Conservation (phyloP, 2,113 vertebrate species). For the Etia nguti region DNA sequence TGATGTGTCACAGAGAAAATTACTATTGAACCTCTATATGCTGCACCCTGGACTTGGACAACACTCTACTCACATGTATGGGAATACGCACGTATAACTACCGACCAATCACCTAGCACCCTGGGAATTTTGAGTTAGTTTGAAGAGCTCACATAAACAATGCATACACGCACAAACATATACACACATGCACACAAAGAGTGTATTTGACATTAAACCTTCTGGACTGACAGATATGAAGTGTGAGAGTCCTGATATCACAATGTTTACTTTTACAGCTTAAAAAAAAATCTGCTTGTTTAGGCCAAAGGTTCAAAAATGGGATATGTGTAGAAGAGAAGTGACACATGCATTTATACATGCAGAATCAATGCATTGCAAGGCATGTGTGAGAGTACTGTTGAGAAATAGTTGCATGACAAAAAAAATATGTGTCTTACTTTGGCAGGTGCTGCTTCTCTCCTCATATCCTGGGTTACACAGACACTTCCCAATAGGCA, state of each 20-base stretch:
- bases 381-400: not conserved
- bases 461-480: slow-evolving; percentile 93
- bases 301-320: not conserved
- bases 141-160: slow-evolving; percentile 3
- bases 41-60: slow-evolving; percentile 23
- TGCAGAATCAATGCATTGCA: not conserved
- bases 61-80: slow-evolving; percentile 2
- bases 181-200: not conserved
- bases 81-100: not conserved
- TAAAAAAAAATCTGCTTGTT: not conserved
- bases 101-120: not conserved
- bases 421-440: slow-evolving; percentile 68
- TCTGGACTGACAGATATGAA: slow-evolving; percentile 38
- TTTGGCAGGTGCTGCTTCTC: slow-evolving; percentile 87
- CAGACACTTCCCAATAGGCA: slow-evolving; percentile 96
- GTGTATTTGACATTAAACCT: slow-evolving; percentile 3
- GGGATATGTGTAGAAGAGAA: not conserved
- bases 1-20: slow-evolving; percentile 57
- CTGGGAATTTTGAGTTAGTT: not conserved
- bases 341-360: not conserved
- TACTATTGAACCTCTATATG: not conserved
- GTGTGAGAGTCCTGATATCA: slow-evolving; percentile 32
- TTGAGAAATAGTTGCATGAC: not conserved
- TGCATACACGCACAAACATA: not conserved
- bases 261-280: not conserved